A percentile compares a stretch with the other conserved stretches of the same genome.
phyloP scores from a whole-genome alignment of 1,140 invertebrate species.

The Meloidogyne hapla region DNA sequence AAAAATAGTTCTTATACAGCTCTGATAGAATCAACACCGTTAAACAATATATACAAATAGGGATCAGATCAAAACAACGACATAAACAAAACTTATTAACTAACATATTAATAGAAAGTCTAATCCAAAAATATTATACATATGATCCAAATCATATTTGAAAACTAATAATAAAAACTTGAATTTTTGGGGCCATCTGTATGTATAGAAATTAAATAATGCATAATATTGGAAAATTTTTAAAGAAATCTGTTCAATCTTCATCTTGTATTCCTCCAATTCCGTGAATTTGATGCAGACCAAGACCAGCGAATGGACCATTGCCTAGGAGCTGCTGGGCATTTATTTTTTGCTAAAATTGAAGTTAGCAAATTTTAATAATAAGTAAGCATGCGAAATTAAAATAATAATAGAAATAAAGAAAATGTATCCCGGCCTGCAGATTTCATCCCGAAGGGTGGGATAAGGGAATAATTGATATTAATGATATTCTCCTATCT shows the following conservation, averaged over 20 bases:
- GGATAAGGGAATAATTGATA: too few relatives aligned
- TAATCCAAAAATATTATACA: not conserved
- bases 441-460: too few relatives aligned
- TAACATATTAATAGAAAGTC: too few relatives aligned
- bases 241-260: not conserved
- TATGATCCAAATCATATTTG: not conserved
- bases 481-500: too few relatives aligned
- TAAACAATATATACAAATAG: too few relatives aligned
- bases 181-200: not conserved
- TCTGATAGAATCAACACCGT: too few relatives aligned
- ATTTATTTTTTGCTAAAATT: conserved; percentile 3
- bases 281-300: not conserved
- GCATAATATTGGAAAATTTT: not conserved
- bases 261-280: not conserved
- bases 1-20: too few relatives aligned
- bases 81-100: too few relatives aligned
- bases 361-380: not conserved
- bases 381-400: too few relatives aligned
- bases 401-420: too few relatives aligned
- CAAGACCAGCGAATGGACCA: not conserved
- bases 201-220: not conserved
- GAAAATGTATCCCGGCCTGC: too few relatives aligned
- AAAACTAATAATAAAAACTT: not conserved
- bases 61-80: too few relatives aligned
- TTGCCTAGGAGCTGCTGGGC: not conserved